Evolutionary conservation across 2,888 invertebrate genomes (phyloP).

Genomic region (Philonicus albiceps): DNA sequence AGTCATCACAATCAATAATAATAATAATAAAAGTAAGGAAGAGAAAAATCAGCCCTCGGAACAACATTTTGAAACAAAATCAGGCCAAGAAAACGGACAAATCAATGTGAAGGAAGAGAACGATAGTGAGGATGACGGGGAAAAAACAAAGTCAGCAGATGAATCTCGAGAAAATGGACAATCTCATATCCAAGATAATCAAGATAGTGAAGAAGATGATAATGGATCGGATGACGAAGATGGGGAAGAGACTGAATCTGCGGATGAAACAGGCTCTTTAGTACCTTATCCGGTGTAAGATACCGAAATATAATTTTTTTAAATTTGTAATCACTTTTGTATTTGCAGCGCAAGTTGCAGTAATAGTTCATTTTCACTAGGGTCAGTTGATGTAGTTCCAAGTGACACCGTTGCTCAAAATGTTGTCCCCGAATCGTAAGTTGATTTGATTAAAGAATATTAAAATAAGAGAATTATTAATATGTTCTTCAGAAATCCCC

Average conservation of each 20-base stretch:
- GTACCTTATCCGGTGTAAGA: not conserved
- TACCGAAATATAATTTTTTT: not conserved
- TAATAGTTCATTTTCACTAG: not conserved
- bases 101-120: not conserved
- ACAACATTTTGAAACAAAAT: not conserved
- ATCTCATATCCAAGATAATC: not conserved
- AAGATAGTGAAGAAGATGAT: not conserved
- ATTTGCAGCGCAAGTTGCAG: not conserved
- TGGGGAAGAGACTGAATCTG: not conserved
- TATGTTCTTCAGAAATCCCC: not conserved
- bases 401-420: not conserved
- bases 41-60: not conserved
- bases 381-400: not conserved
- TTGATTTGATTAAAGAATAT: not conserved
- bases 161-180: conserved; percentile 5
- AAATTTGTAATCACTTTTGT: not conserved
- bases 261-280: not conserved
- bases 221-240: not conserved
- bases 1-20: not conserved
- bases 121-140: not conserved
- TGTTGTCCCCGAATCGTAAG: not conserved
- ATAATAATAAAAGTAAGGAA: not conserved
- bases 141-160: conserved; percentile 11
- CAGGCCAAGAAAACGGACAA: not conserved
- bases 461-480: not conserved